A percentile compares a stretch with the other conserved stretches of the same genome.
These are phyloP conservation scores for Nothoprocta pentlandii DNA, from an alignment of 2,113 vertebrate genomes.

Conservation along the genomic window DNA sequence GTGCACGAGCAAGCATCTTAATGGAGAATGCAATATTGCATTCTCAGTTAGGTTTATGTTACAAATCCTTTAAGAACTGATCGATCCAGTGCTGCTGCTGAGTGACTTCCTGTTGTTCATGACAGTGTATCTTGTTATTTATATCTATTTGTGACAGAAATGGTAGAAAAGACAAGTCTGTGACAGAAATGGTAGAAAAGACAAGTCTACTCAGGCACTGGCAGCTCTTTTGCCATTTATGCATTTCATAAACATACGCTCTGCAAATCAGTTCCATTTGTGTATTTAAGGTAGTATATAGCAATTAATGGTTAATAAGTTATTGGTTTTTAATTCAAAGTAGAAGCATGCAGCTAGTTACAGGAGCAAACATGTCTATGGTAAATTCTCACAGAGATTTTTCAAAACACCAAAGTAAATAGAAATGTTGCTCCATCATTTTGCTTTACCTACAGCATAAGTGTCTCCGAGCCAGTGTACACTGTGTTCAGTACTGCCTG, in stretches of 20 bases:
- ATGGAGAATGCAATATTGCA: neutral
- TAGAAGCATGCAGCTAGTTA: neutral
- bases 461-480: rapidly evolving
- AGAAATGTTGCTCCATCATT: neutral
- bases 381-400: neutral
- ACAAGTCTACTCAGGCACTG: neutral
- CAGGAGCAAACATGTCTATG: rapidly evolving
- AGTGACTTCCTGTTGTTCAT: rapidly evolving
- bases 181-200: too few species aligned
- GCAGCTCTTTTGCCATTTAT: neutral
- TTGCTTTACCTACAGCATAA: rapidly evolving
- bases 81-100: rapidly evolving
- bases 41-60: neutral
- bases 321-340: rapidly evolving
- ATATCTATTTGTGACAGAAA: neutral
- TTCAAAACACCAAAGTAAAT: neutral
- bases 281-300: rapidly evolving
- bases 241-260: neutral
- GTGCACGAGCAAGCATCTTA: rapidly evolving
- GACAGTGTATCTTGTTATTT: rapidly evolving
- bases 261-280: neutral
- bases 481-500: rapidly evolving
- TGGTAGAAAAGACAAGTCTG: too few species aligned
- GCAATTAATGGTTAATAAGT: rapidly evolving
- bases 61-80: neutral